A percentile compares a stretch with the other conserved stretches of the same genome.
Evolutionary conservation across 2,113 vertebrate genomes (phyloP).

Genomic region (Hemiscyllium ocellatum): DNA sequence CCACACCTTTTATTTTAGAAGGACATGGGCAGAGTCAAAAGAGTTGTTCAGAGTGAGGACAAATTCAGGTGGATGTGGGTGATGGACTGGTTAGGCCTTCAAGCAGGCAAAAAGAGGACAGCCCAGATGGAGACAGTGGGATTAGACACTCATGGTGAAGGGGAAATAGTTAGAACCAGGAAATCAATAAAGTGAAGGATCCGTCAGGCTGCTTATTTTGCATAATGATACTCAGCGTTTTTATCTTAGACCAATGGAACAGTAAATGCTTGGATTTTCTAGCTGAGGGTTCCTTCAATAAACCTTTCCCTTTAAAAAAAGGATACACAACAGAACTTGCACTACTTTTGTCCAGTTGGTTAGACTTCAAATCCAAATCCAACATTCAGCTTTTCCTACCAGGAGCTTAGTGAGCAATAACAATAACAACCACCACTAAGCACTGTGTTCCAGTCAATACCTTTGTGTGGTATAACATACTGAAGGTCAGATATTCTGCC

Average conservation of each 20-base stretch:
- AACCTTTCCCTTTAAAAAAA: background rate
- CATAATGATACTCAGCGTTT: background rate
- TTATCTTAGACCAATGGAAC: background rate
- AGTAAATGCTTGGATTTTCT: background rate
- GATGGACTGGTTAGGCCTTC: background rate
- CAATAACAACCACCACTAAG: background rate
- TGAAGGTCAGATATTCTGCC: background rate
- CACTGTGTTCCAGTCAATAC: background rate
- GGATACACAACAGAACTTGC: background rate
- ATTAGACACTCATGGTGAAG: background rate
- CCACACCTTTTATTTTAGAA: too few relatives aligned
- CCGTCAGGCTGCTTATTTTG: background rate
- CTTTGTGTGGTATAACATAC: background rate
- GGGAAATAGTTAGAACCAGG: background rate
- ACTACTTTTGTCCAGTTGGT: background rate
- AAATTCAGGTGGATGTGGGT: too few relatives aligned
- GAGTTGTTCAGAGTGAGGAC: background rate
- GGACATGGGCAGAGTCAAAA: too few relatives aligned
- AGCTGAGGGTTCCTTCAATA: background rate
- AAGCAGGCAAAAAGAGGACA: background rate
- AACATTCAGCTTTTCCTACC: background rate
- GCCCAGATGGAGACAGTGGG: background rate
- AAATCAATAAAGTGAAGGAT: background rate
- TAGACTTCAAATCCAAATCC: background rate
- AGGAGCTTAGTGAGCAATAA: background rate